phyloP scores from a whole-genome alignment of 2,113 vertebrate genomes.

The Scatophagus argus region DNA sequence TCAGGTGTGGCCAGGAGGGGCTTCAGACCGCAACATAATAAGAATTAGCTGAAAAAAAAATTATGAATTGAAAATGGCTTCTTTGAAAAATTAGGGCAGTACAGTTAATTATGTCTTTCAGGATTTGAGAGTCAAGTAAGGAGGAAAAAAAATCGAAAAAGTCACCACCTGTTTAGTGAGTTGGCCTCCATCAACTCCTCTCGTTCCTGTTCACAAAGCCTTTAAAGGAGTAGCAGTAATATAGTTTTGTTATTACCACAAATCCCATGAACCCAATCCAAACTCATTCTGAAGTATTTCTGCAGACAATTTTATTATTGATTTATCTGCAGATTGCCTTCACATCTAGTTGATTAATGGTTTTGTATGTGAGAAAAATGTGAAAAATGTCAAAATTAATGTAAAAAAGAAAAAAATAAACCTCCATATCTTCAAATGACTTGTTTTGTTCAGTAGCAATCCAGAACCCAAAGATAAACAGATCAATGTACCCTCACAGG shows the following conservation, averaged over 20 bases:
- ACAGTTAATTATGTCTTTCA: conserved; percentile 60
- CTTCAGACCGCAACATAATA: conserved; percentile 67
- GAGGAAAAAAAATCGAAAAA: background rate
- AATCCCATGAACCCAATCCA: background rate
- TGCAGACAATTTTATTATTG: background rate
- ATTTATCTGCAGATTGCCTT: background rate
- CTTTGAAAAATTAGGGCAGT: conserved; percentile 59
- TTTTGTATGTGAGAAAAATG: too few relatives aligned
- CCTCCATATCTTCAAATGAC: background rate
- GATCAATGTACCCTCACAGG: too few relatives aligned
- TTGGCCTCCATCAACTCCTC: background rate
- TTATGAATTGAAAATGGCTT: conserved; percentile 65
- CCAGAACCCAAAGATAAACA: background rate
- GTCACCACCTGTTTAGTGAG: background rate
- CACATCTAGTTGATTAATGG: background rate
- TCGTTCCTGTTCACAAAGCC: background rate
- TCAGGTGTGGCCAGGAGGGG: conserved; percentile 76
- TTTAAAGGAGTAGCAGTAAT: background rate
- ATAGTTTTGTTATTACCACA: background rate
- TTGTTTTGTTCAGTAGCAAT: too few relatives aligned
- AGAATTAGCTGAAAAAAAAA: conserved; percentile 34
- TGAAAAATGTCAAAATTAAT: too few relatives aligned
- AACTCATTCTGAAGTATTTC: too few relatives aligned
- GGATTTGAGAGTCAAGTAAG: conserved; percentile 41
- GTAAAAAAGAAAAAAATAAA: too few relatives aligned